Evolutionary conservation across 2,888 invertebrate species (phyloP).

Genomic region (Caenorhabditis parvicauda): DNA sequence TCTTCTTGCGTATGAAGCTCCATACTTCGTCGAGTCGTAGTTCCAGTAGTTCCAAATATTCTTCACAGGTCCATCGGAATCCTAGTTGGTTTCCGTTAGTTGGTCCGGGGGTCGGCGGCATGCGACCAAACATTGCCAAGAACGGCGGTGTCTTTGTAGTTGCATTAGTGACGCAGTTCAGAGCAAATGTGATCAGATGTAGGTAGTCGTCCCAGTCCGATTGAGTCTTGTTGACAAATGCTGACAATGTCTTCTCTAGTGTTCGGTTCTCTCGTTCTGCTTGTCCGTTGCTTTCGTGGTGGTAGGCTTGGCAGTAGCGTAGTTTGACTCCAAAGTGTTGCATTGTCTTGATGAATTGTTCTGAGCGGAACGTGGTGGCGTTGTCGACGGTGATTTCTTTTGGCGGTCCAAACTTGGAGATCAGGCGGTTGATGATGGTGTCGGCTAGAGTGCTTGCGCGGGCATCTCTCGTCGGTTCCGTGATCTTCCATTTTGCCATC

Average conservation of each 20-base stretch:
- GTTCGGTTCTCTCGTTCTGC: slow-evolving; percentile 23
- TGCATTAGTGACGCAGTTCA: slow-evolving; percentile 13
- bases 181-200: slow-evolving; percentile 9
- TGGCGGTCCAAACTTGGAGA: slow-evolving; percentile 7
- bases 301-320: slow-evolving; percentile 9
- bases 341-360: slow-evolving; percentile 1
- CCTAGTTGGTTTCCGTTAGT: too few relatives aligned
- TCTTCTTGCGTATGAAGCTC: not conserved
- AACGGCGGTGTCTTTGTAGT: slow-evolving; percentile 14
- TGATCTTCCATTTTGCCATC: slow-evolving; percentile 13
- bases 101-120: slow-evolving; percentile 4
- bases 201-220: slow-evolving; percentile 23
- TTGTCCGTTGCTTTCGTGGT: slow-evolving; percentile 24
- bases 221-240: not conserved
- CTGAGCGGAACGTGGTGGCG: slow-evolving; percentile 4
- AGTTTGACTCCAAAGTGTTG: not conserved
- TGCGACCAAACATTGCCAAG: slow-evolving; percentile 3
- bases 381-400: slow-evolving; percentile 7
- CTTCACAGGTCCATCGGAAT: too few relatives aligned
- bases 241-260: slow-evolving; percentile 11
- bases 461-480: slow-evolving; percentile 1
- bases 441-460: not conserved
- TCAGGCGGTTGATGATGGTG: slow-evolving; percentile 3
- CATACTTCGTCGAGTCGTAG: too few relatives aligned
- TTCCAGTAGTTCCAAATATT: too few relatives aligned